Evolutionary conservation across 2,113 vertebrate genomes (phyloP).

Genomic region (Ptilonorhynchus violaceus): DNA sequence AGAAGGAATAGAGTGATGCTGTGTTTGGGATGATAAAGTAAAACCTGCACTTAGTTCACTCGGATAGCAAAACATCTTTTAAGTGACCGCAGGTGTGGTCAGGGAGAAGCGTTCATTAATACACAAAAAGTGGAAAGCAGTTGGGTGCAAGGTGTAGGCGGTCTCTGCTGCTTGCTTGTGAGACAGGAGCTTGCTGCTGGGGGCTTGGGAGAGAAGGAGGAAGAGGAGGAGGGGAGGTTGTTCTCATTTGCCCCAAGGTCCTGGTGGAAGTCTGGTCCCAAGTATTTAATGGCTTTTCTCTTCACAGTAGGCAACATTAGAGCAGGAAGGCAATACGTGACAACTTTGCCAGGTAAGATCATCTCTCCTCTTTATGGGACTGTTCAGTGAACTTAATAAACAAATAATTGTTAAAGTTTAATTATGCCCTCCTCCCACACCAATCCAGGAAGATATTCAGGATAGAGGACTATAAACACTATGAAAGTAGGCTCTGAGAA

Average conservation of each 20-base stretch:
- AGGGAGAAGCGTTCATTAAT: accelerated
- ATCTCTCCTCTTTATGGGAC: neutral
- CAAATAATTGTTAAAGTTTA: neutral
- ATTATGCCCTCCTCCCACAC: neutral
- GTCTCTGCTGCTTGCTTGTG: neutral
- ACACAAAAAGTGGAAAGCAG: neutral
- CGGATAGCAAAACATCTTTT: neutral
- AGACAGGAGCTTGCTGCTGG: neutral
- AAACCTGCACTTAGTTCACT: neutral
- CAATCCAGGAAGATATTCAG: neutral
- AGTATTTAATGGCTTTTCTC: neutral
- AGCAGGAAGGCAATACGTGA: neutral
- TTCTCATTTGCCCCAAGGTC: neutral
- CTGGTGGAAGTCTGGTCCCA: neutral
- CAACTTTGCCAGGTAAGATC: neutral
- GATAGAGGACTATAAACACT: neutral
- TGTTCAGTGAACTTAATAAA: neutral
- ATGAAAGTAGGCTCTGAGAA: neutral
- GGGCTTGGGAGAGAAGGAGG: neutral
- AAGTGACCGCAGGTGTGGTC: neutral
- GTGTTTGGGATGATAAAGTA: neutral
- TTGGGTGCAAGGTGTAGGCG: neutral
- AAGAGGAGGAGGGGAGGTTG: neutral
- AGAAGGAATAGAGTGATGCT: neutral
- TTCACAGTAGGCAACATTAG: neutral